Evolutionary conservation across 2,113 vertebrate species (phyloP).

Genomic region (Dasyurus viverrinus): DNA sequence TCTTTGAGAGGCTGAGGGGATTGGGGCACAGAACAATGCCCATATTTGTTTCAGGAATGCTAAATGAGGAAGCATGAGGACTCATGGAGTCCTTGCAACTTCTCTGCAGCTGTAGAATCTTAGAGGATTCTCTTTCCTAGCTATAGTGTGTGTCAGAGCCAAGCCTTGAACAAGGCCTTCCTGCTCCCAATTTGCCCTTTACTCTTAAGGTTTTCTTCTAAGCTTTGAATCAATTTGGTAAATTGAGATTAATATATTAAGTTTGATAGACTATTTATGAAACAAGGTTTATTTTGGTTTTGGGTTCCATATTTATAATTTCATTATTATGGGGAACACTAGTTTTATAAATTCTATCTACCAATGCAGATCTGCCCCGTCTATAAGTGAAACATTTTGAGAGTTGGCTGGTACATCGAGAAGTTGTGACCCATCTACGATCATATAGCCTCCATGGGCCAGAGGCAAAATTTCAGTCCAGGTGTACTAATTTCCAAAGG

Average conservation of each 20-base stretch:
- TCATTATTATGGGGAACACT: not conserved
- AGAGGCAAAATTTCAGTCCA: not conserved
- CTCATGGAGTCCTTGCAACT: not conserved
- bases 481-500: not conserved
- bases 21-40: not conserved
- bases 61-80: not conserved
- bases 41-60: not conserved
- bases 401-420: not conserved
- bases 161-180: not conserved
- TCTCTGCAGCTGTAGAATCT: not conserved
- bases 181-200: not conserved
- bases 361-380: not conserved
- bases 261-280: not conserved
- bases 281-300: not conserved
- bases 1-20: not conserved
- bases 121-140: too few species aligned
- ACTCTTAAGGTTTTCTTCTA: not conserved
- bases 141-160: not conserved
- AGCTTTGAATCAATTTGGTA: not conserved
- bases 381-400: not conserved
- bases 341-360: too few species aligned
- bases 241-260: not conserved
- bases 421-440: not conserved
- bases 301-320: not conserved
- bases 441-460: not conserved